Percentiles rank a stretch among this genome's conserved stretches.
Conservation (phyloP, 2,797 vertebrate genomes). For the Bufotes viridis region DNA sequence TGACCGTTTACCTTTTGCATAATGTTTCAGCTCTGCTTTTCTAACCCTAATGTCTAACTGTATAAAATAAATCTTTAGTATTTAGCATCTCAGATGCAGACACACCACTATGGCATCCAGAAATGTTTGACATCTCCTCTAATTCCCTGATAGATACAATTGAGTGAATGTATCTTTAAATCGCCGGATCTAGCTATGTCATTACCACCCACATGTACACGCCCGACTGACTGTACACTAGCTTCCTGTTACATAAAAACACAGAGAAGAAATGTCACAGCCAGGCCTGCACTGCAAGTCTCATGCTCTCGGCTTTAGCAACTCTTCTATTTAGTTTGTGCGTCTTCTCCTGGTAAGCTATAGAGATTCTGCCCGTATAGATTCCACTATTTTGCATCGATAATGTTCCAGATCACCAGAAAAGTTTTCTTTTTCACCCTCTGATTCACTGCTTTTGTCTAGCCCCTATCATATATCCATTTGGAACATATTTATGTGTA, state of each 20-base stretch:
- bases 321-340: background rate
- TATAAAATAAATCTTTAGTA: background rate
- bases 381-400: background rate
- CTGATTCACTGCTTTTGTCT: background rate
- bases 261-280: conserved; percentile 59
- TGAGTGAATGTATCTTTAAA: conserved; percentile 57
- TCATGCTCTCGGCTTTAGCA: background rate
- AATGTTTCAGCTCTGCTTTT: background rate
- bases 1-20: background rate
- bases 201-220: conserved; percentile 58
- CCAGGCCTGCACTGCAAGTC: conserved; percentile 22
- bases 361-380: background rate
- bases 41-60: background rate
- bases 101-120: background rate
- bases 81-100: background rate
- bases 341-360: conserved; percentile 44
- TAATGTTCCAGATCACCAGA: background rate
- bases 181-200: conserved; percentile 37
- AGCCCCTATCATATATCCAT: background rate
- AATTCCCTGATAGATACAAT: background rate
- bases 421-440: background rate
- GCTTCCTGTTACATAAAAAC: conserved; percentile 58
- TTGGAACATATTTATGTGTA: background rate
- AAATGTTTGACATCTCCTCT: background rate
- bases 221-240: conserved; percentile 53